A percentile compares a stretch with the other conserved stretches of the same genome.
These are phyloP conservation scores for Musca vetustissima DNA, from an alignment of 1,140 invertebrate genomes.

Conservation along the genomic window DNA sequence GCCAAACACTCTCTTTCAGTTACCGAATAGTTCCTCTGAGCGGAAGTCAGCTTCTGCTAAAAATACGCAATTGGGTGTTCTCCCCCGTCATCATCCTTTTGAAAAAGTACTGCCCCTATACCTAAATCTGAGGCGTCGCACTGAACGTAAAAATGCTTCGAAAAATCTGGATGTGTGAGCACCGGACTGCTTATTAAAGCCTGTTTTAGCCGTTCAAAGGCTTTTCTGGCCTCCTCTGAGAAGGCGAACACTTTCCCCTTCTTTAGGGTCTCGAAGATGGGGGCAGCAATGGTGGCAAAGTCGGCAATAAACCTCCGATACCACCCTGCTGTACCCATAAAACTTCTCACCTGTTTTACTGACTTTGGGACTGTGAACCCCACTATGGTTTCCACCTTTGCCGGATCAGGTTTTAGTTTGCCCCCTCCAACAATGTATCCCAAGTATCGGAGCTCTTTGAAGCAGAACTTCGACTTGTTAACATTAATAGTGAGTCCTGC, in stretches of 20 bases:
- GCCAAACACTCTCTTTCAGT: neutral
- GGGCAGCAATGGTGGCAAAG: slow-evolving; percentile 52
- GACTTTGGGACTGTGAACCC: slow-evolving; percentile 37
- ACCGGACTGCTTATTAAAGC: neutral
- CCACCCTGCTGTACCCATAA: slow-evolving; percentile 56
- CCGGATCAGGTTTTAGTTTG: slow-evolving; percentile 15
- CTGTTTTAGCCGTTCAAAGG: neutral
- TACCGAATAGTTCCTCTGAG: slow-evolving; percentile 2
- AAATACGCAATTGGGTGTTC: slow-evolving; percentile 17
- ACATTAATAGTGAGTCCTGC: slow-evolving; percentile 35
- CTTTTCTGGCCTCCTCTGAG: slow-evolving; percentile 30
- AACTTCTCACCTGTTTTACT: slow-evolving; percentile 45
- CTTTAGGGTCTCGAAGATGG: slow-evolving; percentile 29
- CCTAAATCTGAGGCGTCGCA: neutral
- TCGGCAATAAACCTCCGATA: slow-evolving; percentile 30
- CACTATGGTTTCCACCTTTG: slow-evolving; percentile 29
- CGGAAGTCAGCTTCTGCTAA: neutral
- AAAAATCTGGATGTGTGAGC: neutral
- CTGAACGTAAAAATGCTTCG: neutral
- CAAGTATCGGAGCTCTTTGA: slow-evolving; percentile 25
- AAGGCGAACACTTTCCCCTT: neutral
- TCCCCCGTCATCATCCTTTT: neutral
- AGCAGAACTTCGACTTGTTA: slow-evolving; percentile 36
- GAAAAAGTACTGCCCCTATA: slow-evolving; percentile 3
- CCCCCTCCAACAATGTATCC: slow-evolving; percentile 36